phyloP scores from a whole-genome alignment of 1,140 invertebrate species.

The Cotesia vestalis region DNA sequence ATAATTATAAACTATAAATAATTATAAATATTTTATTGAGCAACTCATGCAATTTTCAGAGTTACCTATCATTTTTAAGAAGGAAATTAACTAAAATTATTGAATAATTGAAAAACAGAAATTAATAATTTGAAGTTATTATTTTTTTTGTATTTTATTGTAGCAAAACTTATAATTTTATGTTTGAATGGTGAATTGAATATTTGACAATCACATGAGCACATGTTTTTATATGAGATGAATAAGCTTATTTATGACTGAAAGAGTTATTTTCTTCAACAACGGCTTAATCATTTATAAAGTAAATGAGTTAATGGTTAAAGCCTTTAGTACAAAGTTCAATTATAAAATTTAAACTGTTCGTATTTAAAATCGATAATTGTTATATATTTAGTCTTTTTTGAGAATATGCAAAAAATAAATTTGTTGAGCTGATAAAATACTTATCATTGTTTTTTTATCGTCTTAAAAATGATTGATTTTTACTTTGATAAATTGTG shows the following conservation, averaged over 20 bases:
- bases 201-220: constrained; percentile 11
- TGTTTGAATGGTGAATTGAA: constrained; percentile 14
- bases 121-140: neutral
- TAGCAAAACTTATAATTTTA: constrained; percentile 11
- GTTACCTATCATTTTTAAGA: neutral
- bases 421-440: too few species aligned
- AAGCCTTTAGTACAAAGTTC: too few species aligned
- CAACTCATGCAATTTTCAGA: neutral
- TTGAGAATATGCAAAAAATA: too few species aligned
- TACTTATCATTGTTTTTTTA: too few species aligned
- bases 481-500: too few species aligned
- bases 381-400: too few species aligned
- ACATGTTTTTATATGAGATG: constrained; percentile 16
- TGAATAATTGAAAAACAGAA: too few species aligned
- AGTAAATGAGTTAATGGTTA: too few species aligned
- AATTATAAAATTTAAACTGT: too few species aligned
- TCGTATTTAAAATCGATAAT: too few species aligned
- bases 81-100: too few species aligned
- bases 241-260: constrained; percentile 12
- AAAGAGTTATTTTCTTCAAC: neutral
- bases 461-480: too few species aligned
- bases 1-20: neutral
- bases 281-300: constrained; percentile 2
- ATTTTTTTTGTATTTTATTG: constrained; percentile 1
- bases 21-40: neutral